Evolutionary conservation across 2,113 vertebrate species (phyloP), one percentile per base, ranked within the genome.

Genomic region (Cochlearius cochlearius): DNA sequence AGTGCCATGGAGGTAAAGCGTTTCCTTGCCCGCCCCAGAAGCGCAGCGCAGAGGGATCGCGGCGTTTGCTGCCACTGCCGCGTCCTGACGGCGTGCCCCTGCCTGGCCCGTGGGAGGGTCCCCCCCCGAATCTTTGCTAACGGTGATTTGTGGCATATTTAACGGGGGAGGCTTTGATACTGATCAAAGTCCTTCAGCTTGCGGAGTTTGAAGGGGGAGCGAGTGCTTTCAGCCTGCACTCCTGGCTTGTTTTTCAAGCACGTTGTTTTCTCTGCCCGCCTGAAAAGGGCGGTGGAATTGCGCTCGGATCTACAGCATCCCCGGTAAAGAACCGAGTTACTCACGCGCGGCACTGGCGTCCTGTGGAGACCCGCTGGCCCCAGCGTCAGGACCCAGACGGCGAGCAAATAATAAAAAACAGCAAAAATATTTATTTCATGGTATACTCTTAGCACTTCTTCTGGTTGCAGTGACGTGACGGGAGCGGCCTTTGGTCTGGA

Each of bases 321-420:
- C 9, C 8, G 6, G 20, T 10, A 4, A 71, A 15, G 58, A 30
- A 1, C 30, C 0, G 17, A 13, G 58, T 10, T 43, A 5, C 62
- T 56, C 27, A 1, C 0, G 1, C 0, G 3, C 3, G 0, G 47
- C 45, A 29, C n/a, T 39, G 3, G 3, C 9, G 14, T 38, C 67
- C 60, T 9, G 2, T 0, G 4, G 60, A 22, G 50, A 15, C 22
- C 56, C 18, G 26, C 69, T 43, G 52, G 39, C n/a, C 20, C 32
- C 45, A 5, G 2, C 9, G 4, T 15, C 56, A 15, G 20, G 71
- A 71, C 7, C 41, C 10, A 15, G 26, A 10, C 1, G 10, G 30
- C 8, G 5, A 59, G n/a, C 1, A 3, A 21, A 41, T 22, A 22
- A 14, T 16, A 22, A 26, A 8, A 39, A 39, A 13, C 27, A 82